phyloP scores from a whole-genome alignment of 2,888 invertebrate species.

The Pycnomerus fuliginosus region DNA sequence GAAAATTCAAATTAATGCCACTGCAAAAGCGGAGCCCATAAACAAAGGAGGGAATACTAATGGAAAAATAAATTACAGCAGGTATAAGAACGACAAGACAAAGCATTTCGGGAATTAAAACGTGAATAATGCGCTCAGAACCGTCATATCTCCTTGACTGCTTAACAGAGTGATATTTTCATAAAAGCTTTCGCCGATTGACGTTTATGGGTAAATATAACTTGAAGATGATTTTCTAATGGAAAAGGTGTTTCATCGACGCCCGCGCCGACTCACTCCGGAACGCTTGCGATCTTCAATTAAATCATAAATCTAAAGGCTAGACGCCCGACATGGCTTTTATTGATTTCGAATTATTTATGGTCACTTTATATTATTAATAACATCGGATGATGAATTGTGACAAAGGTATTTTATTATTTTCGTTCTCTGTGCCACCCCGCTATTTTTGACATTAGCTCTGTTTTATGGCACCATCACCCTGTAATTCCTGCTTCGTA shows the following conservation, averaged over 20 bases:
- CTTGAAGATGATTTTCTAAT: slow-evolving; percentile 27
- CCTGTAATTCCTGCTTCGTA: too few species aligned
- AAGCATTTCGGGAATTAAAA: slow-evolving; percentile 27
- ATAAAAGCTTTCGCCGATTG: slow-evolving; percentile 24
- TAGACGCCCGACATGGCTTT: slow-evolving; percentile 24
- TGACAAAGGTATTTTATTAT: slow-evolving; percentile 25
- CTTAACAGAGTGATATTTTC: slow-evolving; percentile 12
- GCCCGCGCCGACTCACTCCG: slow-evolving; percentile 7
- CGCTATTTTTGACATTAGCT: too few species aligned
- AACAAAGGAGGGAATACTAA: slow-evolving; percentile 32
- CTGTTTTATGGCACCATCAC: too few species aligned
- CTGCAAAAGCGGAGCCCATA: slow-evolving; percentile 25
- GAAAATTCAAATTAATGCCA: slow-evolving; percentile 34
- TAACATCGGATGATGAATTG: slow-evolving; percentile 23
- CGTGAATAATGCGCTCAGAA: slow-evolving; percentile 21
- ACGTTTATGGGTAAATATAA: slow-evolving; percentile 31
- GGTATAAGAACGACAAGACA: slow-evolving; percentile 26
- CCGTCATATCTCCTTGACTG: slow-evolving; percentile 15
- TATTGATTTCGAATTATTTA: slow-evolving; percentile 25
- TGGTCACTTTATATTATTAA: slow-evolving; percentile 27
- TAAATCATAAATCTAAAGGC: slow-evolving; percentile 27
- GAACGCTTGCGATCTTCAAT: slow-evolving; percentile 22
- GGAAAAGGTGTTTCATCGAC: too few species aligned
- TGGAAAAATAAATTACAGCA: slow-evolving; percentile 36
- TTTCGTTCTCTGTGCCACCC: slow-evolving; percentile 22